Evolutionary conservation across 1,140 invertebrate species (phyloP).

Genomic region (Brachionus paranguensis): DNA sequence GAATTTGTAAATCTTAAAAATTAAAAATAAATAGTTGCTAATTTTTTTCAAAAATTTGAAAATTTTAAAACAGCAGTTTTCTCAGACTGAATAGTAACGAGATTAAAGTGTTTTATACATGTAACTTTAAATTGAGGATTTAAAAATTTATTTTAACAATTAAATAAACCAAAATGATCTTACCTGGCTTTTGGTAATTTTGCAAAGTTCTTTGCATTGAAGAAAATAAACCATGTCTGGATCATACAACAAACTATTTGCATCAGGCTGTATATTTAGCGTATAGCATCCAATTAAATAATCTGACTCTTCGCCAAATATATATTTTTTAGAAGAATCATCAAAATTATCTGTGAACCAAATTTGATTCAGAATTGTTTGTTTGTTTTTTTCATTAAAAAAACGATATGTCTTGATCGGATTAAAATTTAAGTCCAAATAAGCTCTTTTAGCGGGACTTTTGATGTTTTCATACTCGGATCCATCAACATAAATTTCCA

Average conservation of each 20-base stretch:
- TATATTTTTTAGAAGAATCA: not conserved
- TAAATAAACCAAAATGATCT: not conserved
- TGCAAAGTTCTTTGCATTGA: not conserved
- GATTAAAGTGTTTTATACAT: not conserved
- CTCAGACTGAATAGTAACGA: no score
- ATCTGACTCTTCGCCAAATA: not conserved
- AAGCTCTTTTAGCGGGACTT: not conserved
- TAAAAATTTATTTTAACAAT: not conserved
- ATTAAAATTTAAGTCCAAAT: not conserved
- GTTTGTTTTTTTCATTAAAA: not conserved
- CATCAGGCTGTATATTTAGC: not conserved
- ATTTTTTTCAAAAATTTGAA: no score
- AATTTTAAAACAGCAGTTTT: no score
- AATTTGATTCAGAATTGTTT: not conserved
- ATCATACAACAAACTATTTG: not conserved
- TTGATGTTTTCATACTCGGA: not conserved
- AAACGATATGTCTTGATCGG: not conserved
- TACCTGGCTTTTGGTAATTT: not conserved
- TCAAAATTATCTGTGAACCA: not conserved
- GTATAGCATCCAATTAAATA: slow-evolving; percentile 11
- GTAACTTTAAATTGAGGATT: not conserved
- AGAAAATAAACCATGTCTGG: not conserved
- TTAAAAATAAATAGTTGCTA: no score
- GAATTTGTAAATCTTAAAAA: no score
- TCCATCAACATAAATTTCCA: slow-evolving; percentile 23